A percentile compares a stretch with the other conserved stretches of the same genome.
These are phyloP conservation scores for Polyommatus icarus DNA, from an alignment of 2,888 invertebrate species.

Conservation along the genomic window DNA sequence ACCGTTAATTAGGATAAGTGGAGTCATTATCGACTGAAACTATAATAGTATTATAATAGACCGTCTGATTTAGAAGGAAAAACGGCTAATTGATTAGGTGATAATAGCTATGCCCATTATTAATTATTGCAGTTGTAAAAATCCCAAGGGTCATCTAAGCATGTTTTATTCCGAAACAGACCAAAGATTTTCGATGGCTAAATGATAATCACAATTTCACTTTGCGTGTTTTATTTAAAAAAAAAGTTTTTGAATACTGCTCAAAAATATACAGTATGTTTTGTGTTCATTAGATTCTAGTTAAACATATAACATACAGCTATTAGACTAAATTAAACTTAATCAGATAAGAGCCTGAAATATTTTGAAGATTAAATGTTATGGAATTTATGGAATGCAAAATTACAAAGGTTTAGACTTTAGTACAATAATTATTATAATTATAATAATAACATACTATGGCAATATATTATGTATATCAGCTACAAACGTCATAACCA, in stretches of 20 bases:
- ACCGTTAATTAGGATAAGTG: background rate
- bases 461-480: background rate
- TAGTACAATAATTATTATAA: background rate
- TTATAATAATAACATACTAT: background rate
- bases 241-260: no score
- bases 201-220: no score
- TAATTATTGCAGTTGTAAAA: background rate
- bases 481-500: background rate
- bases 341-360: background rate
- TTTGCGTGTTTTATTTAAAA: no score
- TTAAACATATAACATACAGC: no score
- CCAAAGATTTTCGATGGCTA: no score
- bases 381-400: background rate
- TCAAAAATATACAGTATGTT: no score
- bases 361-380: background rate
- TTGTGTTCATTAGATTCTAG: no score
- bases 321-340: no score
- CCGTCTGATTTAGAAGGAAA: background rate
- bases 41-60: background rate
- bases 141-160: background rate
- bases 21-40: background rate
- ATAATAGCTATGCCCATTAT: background rate
- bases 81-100: background rate
- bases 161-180: no score
- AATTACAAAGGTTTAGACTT: background rate